A percentile compares a stretch with the other conserved stretches of the same genome.
phyloP scores from a whole-genome alignment of 2,888 invertebrate species.

The Elegia similella region DNA sequence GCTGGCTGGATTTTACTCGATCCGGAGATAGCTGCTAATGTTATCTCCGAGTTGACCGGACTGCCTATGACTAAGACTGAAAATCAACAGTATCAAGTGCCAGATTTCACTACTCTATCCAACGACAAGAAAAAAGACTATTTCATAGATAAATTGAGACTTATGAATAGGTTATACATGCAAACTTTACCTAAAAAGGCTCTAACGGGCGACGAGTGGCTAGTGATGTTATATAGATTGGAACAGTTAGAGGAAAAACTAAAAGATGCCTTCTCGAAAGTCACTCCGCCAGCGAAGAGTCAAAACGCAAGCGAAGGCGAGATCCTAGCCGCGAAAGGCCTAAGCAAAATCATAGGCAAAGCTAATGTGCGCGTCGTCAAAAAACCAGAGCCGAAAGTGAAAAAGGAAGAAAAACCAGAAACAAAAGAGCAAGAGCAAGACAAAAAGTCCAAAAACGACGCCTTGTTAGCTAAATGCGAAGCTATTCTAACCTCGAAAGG shows the following conservation, averaged over 20 bases:
- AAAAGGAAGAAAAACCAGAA: slow-evolving; percentile 40
- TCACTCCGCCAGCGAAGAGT: slow-evolving; percentile 38
- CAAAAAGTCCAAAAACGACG: slow-evolving; percentile 52
- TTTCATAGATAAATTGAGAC: slow-evolving; percentile 55
- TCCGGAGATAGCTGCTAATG: slow-evolving; percentile 58
- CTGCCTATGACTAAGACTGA: slow-evolving; percentile 50
- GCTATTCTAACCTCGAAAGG: slow-evolving; percentile 64
- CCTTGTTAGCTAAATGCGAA: slow-evolving; percentile 63
- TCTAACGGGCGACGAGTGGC: slow-evolving; percentile 66
- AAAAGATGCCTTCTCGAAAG: slow-evolving; percentile 54
- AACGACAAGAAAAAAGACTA: slow-evolving; percentile 57
- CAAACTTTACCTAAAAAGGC: slow-evolving; percentile 60
- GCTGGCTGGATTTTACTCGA: slow-evolving; percentile 58
- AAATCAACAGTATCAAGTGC: slow-evolving; percentile 27
- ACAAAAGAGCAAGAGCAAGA: slow-evolving; percentile 32
- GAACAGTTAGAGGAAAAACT: slow-evolving; percentile 61
- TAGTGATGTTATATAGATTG: slow-evolving; percentile 61
- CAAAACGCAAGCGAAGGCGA: slow-evolving; percentile 67
- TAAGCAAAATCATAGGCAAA: slow-evolving; percentile 71
- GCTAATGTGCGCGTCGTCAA: slow-evolving; percentile 47
- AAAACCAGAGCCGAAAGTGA: slow-evolving; percentile 41
- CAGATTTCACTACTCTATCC: slow-evolving; percentile 47
- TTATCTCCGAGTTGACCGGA: slow-evolving; percentile 63
- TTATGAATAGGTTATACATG: slow-evolving; percentile 64
- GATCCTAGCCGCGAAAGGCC: slow-evolving; percentile 67